Percentiles rank a stretch among this genome's conserved stretches.
Evolutionary conservation across 2,113 vertebrate species (phyloP).

Genomic region (Cygnus buccinator): DNA sequence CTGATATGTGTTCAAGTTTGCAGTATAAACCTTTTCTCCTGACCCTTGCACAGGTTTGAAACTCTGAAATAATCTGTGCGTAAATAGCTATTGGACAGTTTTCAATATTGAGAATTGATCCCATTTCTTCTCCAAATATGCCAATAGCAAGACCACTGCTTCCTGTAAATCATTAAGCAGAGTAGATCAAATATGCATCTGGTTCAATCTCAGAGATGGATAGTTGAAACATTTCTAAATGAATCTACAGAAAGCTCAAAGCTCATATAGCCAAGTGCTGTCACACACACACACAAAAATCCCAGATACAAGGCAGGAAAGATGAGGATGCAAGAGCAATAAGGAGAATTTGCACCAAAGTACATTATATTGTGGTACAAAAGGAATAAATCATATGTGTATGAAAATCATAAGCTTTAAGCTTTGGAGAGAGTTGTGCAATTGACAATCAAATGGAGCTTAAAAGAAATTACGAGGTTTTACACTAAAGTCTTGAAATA

Average conservation of each 20-base stretch:
- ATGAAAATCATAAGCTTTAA: constrained; percentile 79
- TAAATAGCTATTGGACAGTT: constrained; percentile 23
- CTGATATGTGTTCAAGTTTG: constrained; percentile 30
- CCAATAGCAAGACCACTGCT: constrained; percentile 32
- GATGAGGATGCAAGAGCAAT: constrained; percentile 36
- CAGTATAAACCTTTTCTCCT: neutral
- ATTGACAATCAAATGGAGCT: constrained; percentile 89
- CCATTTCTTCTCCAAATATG: constrained; percentile 45
- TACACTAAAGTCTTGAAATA: constrained; percentile 83
- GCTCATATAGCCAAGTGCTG: neutral
- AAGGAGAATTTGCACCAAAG: constrained; percentile 54
- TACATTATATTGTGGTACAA: constrained; percentile 69
- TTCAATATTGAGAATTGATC: constrained; percentile 48
- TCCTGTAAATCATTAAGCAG: constrained; percentile 51
- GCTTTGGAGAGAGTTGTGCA: constrained; percentile 85
- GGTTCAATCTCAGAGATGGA: neutral
- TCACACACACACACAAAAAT: neutral
- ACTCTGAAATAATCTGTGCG: constrained; percentile 21
- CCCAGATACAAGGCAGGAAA: neutral
- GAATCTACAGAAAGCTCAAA: constrained; percentile 21
- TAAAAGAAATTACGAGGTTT: constrained; percentile 85
- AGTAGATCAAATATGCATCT: constrained; percentile 11
- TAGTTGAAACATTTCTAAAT: constrained; percentile 28
- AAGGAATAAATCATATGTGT: constrained; percentile 79
- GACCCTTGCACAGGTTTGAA: neutral